These are phyloP conservation scores for Hipparchia sbordonii DNA, from an alignment of 2,888 invertebrate species.

Conservation along the genomic window DNA sequence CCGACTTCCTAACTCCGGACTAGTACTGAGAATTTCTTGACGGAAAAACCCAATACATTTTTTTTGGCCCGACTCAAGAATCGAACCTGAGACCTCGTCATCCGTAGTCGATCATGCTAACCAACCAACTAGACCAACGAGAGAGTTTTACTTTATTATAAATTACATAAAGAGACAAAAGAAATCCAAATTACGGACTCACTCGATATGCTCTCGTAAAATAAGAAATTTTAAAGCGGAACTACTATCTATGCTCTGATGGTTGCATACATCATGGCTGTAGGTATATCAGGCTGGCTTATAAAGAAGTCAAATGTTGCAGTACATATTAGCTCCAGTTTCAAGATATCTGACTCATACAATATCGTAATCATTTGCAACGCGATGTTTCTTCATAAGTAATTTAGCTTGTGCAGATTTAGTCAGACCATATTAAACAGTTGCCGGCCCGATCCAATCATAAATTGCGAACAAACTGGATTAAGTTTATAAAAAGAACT, in stretches of 20 bases:
- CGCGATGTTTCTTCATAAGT: not conserved
- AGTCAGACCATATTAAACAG: not conserved
- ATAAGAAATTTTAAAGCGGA: conserved; percentile 6
- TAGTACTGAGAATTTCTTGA: no score
- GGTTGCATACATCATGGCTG: conserved; percentile 23
- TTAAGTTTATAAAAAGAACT: no score
- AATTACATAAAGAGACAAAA: conserved; percentile 11
- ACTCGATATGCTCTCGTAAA: conserved; percentile 15
- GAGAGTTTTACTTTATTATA: not conserved
- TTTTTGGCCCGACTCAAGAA: no score
- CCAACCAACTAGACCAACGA: no score
- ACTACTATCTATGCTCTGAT: conserved; percentile 29
- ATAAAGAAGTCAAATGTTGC: not conserved
- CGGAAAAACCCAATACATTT: no score
- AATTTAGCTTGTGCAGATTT: not conserved
- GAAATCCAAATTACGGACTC: not conserved
- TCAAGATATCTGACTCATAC: conserved; percentile 7
- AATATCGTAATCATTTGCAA: conserved; percentile 12
- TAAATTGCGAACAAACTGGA: no score
- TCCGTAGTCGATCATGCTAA: no score
- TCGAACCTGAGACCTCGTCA: no score
- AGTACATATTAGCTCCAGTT: conserved; percentile 3
- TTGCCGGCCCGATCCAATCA: no score
- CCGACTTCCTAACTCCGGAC: no score
- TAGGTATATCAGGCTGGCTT: not conserved